Percentiles rank a stretch among this genome's conserved stretches.
Conservation (phyloP, 2,797 vertebrate species). For the Myotis pilosus region DNA sequence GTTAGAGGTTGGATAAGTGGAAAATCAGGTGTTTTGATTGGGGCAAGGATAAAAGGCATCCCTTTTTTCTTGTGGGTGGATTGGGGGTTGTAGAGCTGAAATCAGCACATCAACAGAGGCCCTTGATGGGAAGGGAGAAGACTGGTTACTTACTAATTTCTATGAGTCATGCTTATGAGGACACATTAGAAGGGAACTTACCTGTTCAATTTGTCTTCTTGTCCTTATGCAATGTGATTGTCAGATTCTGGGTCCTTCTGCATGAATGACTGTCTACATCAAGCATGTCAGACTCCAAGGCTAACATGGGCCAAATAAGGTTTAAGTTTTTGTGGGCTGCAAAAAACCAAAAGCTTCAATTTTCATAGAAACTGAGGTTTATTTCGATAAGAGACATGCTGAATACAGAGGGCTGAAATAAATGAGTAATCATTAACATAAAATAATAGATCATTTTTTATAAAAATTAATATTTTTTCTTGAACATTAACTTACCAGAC, state of each 20-base stretch:
- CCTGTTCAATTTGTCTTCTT: background rate
- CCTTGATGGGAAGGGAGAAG: background rate
- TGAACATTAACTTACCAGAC: too few species aligned
- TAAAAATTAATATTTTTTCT: too few species aligned
- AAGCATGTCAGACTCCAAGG: too few species aligned
- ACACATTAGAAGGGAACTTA: background rate
- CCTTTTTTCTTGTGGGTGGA: background rate
- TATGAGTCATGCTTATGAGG: background rate
- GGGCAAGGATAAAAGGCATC: background rate
- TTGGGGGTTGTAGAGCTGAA: background rate
- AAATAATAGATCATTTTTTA: too few species aligned
- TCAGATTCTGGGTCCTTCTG: background rate
- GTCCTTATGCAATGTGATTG: accelerated
- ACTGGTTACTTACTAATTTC: background rate
- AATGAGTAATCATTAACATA: too few species aligned
- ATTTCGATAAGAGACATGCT: too few species aligned
- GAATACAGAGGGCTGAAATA: too few species aligned
- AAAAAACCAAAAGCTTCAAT: too few species aligned
- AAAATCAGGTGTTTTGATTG: background rate
- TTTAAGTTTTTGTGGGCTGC: too few species aligned
- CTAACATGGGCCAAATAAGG: too few species aligned
- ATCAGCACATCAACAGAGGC: background rate
- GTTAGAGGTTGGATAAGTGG: background rate
- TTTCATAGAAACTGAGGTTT: too few species aligned
- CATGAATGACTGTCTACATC: background rate